Evolutionary conservation across 2,113 vertebrate species (phyloP), one percentile per base, ranked within the genome.

Genomic region (Oryzias curvinotus): DNA sequence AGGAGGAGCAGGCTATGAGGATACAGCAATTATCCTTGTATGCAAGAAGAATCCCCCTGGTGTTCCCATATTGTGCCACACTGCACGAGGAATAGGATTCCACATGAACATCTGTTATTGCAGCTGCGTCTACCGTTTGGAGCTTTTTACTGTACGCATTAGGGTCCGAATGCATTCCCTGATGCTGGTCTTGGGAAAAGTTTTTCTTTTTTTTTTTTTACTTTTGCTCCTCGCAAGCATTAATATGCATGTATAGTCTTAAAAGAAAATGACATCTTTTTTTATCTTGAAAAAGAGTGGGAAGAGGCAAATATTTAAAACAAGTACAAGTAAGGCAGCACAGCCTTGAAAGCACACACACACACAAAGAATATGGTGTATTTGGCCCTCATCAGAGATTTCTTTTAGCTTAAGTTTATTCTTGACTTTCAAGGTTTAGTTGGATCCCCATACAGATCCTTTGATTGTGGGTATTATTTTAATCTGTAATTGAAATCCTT

Each of bases 61-160:
- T 71, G 56, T 64, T 53, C 21, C 44, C 51, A 46, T 52, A 70
- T 58, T 69, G 59, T 44, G 68, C 36, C 55, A 47, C 58, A 43
- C 67, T 68, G 67, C 75, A 78, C 75, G 59, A 76, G 68, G 80
- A 77, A 81, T 47, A 52, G 61, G 67, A 75, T 85, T 78, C 46
- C 65, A 62, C 53, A 68, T 55, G 70, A 82, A 83, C 87, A 90
- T 89, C 89, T 89, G 89, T 81, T 79, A 70, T 58, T 75, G 81
- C 87, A 86, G 85, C 79, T 89, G 85, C 61, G 76, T 85, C 80
- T 60, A 65, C 85, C 75, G 80, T 87, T 57, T 30, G n/a, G 60
- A 74, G 74, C 54, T 72, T 73, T 74, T 70, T 70, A 73, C 77
- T 67, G 80, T 77, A 73, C 51, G 74, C 67, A 68, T 73, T 21